phyloP scores from a whole-genome alignment of 2,888 invertebrate genomes.

The Xylophagus ater region DNA sequence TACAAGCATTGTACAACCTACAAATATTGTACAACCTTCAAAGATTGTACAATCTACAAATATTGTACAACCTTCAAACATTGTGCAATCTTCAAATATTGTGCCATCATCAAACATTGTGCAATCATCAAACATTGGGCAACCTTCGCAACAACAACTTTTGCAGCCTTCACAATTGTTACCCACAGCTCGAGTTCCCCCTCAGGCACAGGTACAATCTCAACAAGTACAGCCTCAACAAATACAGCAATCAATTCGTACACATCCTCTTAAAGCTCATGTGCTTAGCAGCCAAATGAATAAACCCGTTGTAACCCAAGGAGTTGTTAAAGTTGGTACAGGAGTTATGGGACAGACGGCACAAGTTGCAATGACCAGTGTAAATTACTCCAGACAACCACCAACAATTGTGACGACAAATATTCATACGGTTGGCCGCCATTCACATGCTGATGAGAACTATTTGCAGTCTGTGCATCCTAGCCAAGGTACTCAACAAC shows the following conservation, averaged over 20 bases:
- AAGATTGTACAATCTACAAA: too few species aligned
- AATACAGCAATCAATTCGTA: constrained; percentile 36
- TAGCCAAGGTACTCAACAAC: constrained; percentile 10
- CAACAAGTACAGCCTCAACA: constrained; percentile 25
- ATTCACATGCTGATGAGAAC: constrained; percentile 1
- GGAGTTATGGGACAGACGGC: constrained; percentile 4
- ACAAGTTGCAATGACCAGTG: too few species aligned
- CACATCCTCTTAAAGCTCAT: constrained; percentile 52
- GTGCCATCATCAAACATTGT: too few species aligned
- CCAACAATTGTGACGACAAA: constrained; percentile 19
- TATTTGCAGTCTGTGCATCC: too few species aligned
- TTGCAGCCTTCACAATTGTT: constrained; percentile 25
- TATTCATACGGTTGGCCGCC: constrained; percentile 11
- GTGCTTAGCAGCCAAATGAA: constrained; percentile 45
- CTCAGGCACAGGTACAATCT: constrained; percentile 25
- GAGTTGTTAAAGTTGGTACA: constrained; percentile 9
- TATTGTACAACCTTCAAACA: too few species aligned
- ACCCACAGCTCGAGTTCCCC: too few species aligned
- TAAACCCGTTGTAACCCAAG: constrained; percentile 9
- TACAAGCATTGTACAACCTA: too few species aligned
- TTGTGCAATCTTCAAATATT: too few species aligned
- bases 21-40: too few species aligned
- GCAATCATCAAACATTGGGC: too few species aligned
- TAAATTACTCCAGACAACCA: constrained; percentile 14
- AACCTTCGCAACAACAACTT: constrained; percentile 40